A percentile compares a stretch with the other conserved stretches of the same genome.
Conservation (phyloP, 2,797 vertebrate genomes). For the Coreius guichenoti region DNA sequence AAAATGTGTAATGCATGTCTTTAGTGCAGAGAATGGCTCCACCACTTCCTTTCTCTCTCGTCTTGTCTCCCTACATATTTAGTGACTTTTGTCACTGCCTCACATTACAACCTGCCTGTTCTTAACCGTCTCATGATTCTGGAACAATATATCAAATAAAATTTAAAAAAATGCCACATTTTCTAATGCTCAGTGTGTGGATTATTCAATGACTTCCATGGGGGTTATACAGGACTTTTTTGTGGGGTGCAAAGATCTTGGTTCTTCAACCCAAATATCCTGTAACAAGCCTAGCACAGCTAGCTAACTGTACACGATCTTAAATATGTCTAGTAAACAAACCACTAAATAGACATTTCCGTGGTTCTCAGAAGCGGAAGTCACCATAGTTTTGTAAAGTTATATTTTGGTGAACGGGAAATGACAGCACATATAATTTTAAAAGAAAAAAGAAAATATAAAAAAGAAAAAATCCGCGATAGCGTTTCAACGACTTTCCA, state of each 20-base stretch:
- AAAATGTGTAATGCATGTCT: slow-evolving; percentile 9
- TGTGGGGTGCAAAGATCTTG: not conserved
- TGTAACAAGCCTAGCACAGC: not conserved
- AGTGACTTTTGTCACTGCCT: not conserved
- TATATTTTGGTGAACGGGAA: not conserved
- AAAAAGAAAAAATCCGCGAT: not conserved
- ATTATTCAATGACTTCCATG: not conserved
- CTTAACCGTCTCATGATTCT: not conserved
- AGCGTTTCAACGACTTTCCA: not conserved
- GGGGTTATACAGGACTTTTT: not conserved
- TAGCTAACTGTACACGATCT: not conserved
- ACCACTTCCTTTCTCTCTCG: slow-evolving; percentile 41
- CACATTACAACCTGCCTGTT: not conserved
- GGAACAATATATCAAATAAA: not conserved
- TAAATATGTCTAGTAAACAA: not conserved
- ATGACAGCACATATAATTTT: not conserved
- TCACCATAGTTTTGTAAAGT: not conserved
- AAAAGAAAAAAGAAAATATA: not conserved
- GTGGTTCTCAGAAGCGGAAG: not conserved
- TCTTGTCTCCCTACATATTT: not conserved
- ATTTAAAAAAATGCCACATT: not conserved
- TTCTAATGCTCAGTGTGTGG: not conserved
- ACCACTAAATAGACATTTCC: not conserved
- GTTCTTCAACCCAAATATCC: not conserved
- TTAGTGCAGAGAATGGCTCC: slow-evolving; percentile 13